Percentiles rank a stretch among this genome's conserved stretches.
Evolutionary conservation across 2,888 invertebrate species (phyloP).

Genomic region (Cinara cedri): DNA sequence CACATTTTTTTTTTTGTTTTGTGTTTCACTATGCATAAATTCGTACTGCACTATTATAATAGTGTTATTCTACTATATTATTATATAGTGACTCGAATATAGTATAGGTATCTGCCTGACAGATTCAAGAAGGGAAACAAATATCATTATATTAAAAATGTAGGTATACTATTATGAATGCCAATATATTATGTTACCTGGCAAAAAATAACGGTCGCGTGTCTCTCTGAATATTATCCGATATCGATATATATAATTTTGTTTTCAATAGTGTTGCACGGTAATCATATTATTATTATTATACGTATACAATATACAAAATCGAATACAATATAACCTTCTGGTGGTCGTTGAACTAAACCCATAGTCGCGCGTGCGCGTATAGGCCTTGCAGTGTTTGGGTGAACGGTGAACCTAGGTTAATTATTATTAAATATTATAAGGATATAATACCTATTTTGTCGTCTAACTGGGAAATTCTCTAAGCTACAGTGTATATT

Average conservation of each 20-base stretch:
- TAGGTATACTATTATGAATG: too few relatives aligned
- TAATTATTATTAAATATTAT: background rate
- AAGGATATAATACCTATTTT: background rate
- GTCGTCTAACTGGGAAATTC: background rate
- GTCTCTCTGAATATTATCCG: background rate
- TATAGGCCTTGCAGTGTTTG: background rate
- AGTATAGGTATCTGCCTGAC: too few relatives aligned
- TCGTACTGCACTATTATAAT: too few relatives aligned
- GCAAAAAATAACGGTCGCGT: background rate
- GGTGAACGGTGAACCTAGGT: background rate
- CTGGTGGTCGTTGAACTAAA: slow-evolving; percentile 52
- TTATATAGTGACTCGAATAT: too few relatives aligned
- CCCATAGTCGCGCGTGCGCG: background rate
- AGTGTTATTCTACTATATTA: too few relatives aligned
- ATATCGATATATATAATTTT: background rate
- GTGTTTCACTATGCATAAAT: too few relatives aligned
- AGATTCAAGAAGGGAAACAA: too few relatives aligned
- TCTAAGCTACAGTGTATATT: background rate
- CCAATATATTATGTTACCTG: too few relatives aligned
- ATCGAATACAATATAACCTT: slow-evolving; percentile 39
- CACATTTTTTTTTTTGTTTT: too few relatives aligned
- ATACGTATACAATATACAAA: slow-evolving; percentile 10
- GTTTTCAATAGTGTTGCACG: background rate
- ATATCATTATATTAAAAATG: too few relatives aligned
- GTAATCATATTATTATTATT: slow-evolving; percentile 15